These are phyloP conservation scores for Plumapathes pennacea DNA, from an alignment of 92 coral and sea anemone species.

Conservation along the genomic window DNA sequence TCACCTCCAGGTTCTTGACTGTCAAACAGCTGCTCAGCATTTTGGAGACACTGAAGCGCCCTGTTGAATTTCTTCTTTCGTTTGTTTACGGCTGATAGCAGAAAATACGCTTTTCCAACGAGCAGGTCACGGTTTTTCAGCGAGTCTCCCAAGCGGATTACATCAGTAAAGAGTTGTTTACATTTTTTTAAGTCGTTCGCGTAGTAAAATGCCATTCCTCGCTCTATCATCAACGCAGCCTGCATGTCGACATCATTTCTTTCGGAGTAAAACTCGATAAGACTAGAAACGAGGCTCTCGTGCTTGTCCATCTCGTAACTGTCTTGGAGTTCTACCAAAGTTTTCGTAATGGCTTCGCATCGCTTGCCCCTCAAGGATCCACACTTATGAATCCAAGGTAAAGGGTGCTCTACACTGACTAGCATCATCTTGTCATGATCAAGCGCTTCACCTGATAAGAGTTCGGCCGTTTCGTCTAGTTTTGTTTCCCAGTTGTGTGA, in stretches of 20 bases:
- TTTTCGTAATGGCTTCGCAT: neutral
- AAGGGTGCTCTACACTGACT: neutral
- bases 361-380: slow-evolving; percentile 3
- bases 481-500: too few species aligned
- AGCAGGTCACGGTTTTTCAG: slow-evolving; percentile 6
- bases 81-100: slow-evolving; percentile 1
- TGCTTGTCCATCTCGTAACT: neutral
- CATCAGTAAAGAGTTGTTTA: neutral
- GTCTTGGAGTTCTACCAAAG: neutral
- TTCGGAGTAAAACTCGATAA: neutral
- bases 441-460: too few species aligned
- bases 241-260: neutral
- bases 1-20: neutral
- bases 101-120: slow-evolving; percentile 1
- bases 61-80: slow-evolving; percentile 4
- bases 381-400: slow-evolving; percentile 3
- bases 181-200: slow-evolving; percentile 1
- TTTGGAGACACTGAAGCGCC: neutral
- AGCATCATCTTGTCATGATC: too few species aligned
- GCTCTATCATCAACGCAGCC: slow-evolving; percentile 1
- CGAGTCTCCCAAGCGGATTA: neutral
- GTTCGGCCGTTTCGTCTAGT: too few species aligned
- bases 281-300: neutral
- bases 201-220: slow-evolving; percentile 7
- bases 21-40: neutral